phyloP scores from a whole-genome alignment of 53 echinoderm and acorn worm species.

The Stichopus horrens region DNA sequence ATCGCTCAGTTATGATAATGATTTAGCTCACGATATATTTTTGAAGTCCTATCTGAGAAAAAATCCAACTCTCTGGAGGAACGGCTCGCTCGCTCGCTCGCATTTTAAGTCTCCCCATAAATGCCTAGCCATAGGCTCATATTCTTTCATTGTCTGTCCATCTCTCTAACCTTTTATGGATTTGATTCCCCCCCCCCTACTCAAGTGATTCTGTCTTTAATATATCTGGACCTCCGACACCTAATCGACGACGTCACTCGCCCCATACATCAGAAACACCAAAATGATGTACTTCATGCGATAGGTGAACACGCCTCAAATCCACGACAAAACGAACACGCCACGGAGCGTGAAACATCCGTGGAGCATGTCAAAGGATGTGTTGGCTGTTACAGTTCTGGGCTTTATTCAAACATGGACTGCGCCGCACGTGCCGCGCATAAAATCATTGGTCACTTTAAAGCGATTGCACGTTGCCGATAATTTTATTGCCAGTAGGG shows the following conservation, averaged over 20 bases:
- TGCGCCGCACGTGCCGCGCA: background rate
- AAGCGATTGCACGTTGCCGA: background rate
- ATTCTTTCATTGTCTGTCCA: too few relatives aligned
- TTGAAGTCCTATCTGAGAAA: too few relatives aligned
- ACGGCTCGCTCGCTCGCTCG: too few relatives aligned
- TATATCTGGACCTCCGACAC: background rate
- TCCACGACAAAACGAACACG: slow-evolving; percentile 13
- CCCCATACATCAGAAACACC: background rate
- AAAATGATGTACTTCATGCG: background rate
- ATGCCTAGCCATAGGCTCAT: too few relatives aligned
- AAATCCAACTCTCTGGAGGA: too few relatives aligned
- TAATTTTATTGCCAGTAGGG: background rate
- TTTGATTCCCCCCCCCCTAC: too few relatives aligned
- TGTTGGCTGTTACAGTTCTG: background rate
- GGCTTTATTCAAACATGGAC: background rate
- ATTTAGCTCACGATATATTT: too few relatives aligned
- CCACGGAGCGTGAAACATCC: slow-evolving; percentile 9
- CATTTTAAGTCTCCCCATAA: too few relatives aligned
- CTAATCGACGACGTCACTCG: background rate
- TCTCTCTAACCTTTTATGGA: too few relatives aligned
- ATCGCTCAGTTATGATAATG: too few relatives aligned
- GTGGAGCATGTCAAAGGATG: background rate
- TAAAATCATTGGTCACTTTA: slow-evolving; percentile 9
- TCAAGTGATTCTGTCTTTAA: background rate
- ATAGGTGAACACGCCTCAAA: background rate